Percentiles rank a stretch among this genome's conserved stretches.
phyloP scores from a whole-genome alignment of 2,113 vertebrate species.

The Nothoprocta perdicaria region DNA sequence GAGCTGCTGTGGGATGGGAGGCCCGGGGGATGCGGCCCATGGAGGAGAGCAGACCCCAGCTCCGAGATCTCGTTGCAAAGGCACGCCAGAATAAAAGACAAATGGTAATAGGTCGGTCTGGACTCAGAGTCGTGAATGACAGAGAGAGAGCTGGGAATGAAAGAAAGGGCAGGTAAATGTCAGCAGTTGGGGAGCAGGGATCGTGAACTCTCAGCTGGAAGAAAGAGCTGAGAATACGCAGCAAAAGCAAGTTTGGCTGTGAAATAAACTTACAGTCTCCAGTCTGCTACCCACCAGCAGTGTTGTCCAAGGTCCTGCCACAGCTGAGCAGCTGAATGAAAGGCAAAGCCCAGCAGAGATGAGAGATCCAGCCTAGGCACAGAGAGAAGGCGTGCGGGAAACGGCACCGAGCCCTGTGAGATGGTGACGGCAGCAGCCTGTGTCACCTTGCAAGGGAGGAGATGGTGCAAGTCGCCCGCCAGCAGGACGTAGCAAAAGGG shows the following conservation, averaged over 20 bases:
- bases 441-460: background rate
- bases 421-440: background rate
- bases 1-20: background rate
- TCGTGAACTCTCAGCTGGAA: constrained; percentile 59
- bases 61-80: constrained; percentile 45
- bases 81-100: constrained; percentile 39
- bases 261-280: constrained; percentile 51
- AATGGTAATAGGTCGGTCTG: constrained; percentile 54
- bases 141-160: constrained; percentile 52
- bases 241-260: constrained; percentile 54
- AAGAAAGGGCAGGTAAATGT: constrained; percentile 74
- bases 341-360: background rate
- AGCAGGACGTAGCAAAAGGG: background rate
- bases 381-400: background rate
- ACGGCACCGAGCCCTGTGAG: background rate
- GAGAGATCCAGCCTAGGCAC: background rate
- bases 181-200: constrained; percentile 55
- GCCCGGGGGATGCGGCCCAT: constrained; percentile 26
- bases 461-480: background rate
- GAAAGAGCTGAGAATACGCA: constrained; percentile 59
- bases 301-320: background rate
- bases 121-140: constrained; percentile 60
- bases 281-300: background rate
- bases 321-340: background rate
- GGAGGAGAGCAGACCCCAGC: constrained; percentile 19